These are phyloP conservation scores for Aspidoscelis tigris DNA, from an alignment of 2,113 vertebrate species.

Conservation along the genomic window DNA sequence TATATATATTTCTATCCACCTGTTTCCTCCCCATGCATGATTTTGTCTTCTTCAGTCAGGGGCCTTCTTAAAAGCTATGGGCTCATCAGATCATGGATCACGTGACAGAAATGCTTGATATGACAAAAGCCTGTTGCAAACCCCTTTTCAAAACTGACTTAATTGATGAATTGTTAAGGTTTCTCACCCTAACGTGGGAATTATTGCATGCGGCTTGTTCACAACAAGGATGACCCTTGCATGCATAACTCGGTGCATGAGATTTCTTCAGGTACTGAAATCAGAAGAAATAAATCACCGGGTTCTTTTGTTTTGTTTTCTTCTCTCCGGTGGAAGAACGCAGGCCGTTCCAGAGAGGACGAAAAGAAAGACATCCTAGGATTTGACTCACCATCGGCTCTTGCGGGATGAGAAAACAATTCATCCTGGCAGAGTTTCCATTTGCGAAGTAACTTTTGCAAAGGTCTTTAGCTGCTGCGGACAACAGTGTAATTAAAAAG, in stretches of 20 bases:
- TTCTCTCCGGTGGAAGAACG: neutral
- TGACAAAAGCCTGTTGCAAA: neutral
- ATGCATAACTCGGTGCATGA: no score
- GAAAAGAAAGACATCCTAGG: neutral
- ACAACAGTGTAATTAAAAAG: neutral
- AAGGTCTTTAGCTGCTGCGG: neutral
- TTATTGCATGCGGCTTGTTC: neutral
- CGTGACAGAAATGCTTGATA: no score
- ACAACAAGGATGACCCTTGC: neutral
- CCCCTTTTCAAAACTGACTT: no score
- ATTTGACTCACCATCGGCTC: neutral
- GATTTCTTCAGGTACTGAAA: no score
- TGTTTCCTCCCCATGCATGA: no score
- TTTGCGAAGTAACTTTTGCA: neutral
- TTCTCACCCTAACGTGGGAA: neutral
- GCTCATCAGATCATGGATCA: no score
- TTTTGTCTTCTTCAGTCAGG: no score
- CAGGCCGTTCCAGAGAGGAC: neutral
- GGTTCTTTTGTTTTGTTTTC: no score
- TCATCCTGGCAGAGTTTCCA: slow-evolving; percentile 40
- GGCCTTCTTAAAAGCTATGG: no score
- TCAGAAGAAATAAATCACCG: no score
- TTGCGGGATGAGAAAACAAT: slow-evolving; percentile 29
- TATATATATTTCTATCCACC: no score
- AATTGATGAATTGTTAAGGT: no score